Conservation (phyloP, 2,888 invertebrate species). For the Eutolmus rufibarbis region DNA sequence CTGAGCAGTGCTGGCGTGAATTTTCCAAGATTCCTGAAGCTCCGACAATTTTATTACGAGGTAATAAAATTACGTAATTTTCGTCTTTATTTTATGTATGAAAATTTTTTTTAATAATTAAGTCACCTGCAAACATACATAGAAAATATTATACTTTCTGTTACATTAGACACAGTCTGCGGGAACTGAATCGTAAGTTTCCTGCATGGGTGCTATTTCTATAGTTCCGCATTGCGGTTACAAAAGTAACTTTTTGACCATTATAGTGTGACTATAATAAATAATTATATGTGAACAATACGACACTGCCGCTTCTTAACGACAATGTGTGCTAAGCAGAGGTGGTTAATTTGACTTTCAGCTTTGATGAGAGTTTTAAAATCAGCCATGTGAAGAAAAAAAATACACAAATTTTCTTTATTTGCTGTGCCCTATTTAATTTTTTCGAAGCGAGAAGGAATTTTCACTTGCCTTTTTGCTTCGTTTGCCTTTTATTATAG, state of each 20-base stretch:
- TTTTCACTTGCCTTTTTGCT: conserved; percentile 5
- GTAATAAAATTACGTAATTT: neutral
- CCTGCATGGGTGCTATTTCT: neutral
- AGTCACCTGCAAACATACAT: neutral
- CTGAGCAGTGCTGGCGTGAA: neutral
- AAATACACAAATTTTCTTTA: neutral
- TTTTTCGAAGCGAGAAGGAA: neutral
- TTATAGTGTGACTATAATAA: neutral
- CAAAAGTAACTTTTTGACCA: neutral
- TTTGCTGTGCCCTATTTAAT: conserved; percentile 8
- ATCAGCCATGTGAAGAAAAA: neutral
- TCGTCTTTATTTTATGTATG: neutral
- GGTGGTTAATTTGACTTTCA: neutral
- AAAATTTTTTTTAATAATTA: neutral
- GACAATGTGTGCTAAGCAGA: neutral
- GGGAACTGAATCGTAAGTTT: neutral
- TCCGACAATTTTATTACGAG: neutral
- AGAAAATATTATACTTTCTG: conserved; percentile 12
- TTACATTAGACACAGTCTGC: neutral
- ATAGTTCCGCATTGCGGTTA: neutral
- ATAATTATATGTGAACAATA: neutral
- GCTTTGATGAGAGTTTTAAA: neutral
- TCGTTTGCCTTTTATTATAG: neutral
- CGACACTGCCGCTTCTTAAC: neutral
- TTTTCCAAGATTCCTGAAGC: neutral